Evolutionary conservation across 1,140 invertebrate species (phyloP), one percentile per base, ranked within the genome.

Genomic region (Goniozus legneri): DNA sequence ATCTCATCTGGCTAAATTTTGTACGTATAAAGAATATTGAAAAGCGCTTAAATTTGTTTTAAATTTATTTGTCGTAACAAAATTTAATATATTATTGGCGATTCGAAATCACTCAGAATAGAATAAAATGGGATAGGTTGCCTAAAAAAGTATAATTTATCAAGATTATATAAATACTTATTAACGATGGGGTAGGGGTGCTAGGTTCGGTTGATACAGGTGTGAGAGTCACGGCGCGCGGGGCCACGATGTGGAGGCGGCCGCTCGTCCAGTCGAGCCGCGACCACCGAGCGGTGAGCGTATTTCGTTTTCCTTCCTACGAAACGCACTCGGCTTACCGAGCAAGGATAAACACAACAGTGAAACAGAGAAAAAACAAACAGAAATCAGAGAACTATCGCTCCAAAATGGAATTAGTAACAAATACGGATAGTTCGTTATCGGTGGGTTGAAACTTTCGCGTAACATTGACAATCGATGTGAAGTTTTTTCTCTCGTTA

Each of bases 251-350:
- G 61, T 49, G 57, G 50, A 61, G 60, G 56, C 47, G 58, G 58
- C 55, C 45, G 52, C 51, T 54, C 55, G 55, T 50, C 38, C 62
- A 69, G 67, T 69, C 57, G 65, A 59, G 60, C 67, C 64, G 67
- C 65, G 62, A 67, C 58, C 60, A 59, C 47, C 54, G 60, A 56
- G 56, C 62, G 59, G 64, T 56, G 56, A 56, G 38, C 50, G 57
- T 50, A 47, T 49, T 49, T 54, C 20, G 34, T 37, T 35, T 24
- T 49, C 44, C 19, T 44, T 40, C 43, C 38, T 44, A 41, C 33
- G 30, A 44, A 39, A 34, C 41, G 39, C 38, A 34, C 20, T 33
- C 27, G 16, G 16, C 30, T 42, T 36, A 10, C 39, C 16, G 38
- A 33, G 30, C 24, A 6, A 10, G 24, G 4, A 27, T 10, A 27